These are phyloP conservation scores for Camelus bactrianus DNA, from an alignment of 2,113 vertebrate species.

Conservation along the genomic window DNA sequence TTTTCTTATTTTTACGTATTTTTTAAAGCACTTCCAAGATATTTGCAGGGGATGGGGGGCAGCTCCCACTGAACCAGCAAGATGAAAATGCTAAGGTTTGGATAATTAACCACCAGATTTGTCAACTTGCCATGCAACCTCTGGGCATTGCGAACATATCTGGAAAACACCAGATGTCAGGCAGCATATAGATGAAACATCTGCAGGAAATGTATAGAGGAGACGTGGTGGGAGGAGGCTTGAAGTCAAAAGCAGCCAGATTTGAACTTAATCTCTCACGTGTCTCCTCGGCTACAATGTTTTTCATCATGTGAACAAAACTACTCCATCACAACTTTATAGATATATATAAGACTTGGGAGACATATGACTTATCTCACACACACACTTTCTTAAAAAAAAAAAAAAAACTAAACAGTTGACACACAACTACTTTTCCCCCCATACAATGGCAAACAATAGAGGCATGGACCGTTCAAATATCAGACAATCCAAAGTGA, in stretches of 20 bases:
- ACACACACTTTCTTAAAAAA: background rate
- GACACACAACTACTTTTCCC: background rate
- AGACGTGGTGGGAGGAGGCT: background rate
- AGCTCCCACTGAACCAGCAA: background rate
- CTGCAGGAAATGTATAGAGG: background rate
- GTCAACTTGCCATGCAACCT: background rate
- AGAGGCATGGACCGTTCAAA: conserved; percentile 18
- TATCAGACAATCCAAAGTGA: conserved; percentile 12
- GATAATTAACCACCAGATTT: conserved; percentile 26
- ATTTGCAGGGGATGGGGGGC: background rate
- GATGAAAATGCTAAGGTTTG: conserved; percentile 36
- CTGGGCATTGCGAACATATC: background rate
- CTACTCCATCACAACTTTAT: background rate
- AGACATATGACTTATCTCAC: background rate
- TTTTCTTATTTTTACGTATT: conserved; percentile 6
- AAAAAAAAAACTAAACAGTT: background rate
- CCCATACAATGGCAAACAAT: background rate
- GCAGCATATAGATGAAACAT: background rate
- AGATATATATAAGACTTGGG: too few species aligned
- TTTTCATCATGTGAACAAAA: background rate
- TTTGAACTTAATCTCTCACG: background rate
- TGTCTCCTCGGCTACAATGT: too few species aligned
- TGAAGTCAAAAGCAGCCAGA: background rate
- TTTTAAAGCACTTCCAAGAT: conserved; percentile 21
- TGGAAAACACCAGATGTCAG: conserved; percentile 36